A percentile compares a stretch with the other conserved stretches of the same genome.
Evolutionary conservation across 2,113 vertebrate species (phyloP).

Genomic region (Uropsilus gracilis): DNA sequence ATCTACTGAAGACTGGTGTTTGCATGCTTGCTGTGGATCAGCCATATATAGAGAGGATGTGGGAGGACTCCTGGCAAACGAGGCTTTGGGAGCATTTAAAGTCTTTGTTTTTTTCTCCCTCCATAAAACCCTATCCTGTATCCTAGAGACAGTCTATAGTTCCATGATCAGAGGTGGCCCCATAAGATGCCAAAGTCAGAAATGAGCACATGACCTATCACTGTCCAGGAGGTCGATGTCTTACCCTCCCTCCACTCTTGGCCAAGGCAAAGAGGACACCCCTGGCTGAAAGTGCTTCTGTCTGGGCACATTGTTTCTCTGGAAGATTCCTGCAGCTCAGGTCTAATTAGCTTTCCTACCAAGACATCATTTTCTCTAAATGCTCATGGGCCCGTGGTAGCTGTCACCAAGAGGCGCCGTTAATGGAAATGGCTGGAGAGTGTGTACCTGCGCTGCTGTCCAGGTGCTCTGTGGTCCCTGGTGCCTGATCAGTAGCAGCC

Average conservation of each 20-base stretch:
- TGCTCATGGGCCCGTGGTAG: neutral
- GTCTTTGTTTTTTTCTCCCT: neutral
- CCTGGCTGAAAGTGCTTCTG: neutral
- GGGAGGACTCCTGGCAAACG: neutral
- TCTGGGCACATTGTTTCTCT: neutral
- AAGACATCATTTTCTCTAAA: conserved; percentile 42
- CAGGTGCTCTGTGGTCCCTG: neutral
- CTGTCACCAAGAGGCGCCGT: neutral
- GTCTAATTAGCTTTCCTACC: conserved; percentile 46
- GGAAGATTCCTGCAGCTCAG: conserved; percentile 27
- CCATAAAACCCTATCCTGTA: neutral
- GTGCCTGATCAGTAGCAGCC: neutral
- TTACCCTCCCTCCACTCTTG: neutral
- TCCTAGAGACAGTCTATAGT: neutral
- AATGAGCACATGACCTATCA: neutral
- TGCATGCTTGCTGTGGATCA: neutral
- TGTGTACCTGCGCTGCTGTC: neutral
- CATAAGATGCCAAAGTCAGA: neutral
- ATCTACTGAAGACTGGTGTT: neutral
- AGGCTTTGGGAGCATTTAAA: neutral
- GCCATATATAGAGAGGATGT: neutral
- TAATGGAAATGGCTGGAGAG: neutral
- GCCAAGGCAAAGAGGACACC: neutral
- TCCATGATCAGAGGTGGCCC: neutral
- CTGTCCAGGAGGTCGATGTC: neutral